phyloP scores from a whole-genome alignment of 1,140 invertebrate genomes.

The Polyergus mexicanus region DNA sequence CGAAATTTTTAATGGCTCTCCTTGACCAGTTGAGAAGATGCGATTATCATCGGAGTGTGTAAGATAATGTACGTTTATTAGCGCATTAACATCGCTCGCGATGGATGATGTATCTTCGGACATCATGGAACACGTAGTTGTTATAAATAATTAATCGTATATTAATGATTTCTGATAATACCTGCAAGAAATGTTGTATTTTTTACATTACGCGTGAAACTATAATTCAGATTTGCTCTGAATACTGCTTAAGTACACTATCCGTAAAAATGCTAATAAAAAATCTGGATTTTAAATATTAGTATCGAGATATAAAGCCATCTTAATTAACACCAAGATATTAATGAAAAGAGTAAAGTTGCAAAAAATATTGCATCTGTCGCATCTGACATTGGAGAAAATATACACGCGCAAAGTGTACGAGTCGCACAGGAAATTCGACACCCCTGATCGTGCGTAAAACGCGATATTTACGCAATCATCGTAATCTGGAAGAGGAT shows the following conservation, averaged over 20 bases:
- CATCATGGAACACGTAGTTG: not conserved
- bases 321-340: not conserved
- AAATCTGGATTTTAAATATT: not conserved
- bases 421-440: not conserved
- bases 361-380: not conserved
- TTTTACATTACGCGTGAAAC: too few relatives aligned
- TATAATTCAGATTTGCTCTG: not conserved
- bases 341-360: not conserved
- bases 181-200: not conserved
- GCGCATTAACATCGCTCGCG: not conserved
- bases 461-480: constrained; percentile 15
- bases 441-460: not conserved
- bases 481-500: constrained; percentile 20
- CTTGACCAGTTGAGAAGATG: not conserved
- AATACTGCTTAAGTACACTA: not conserved
- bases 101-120: not conserved
- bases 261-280: not conserved
- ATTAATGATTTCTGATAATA: not conserved
- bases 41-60: not conserved
- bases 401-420: not conserved
- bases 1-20: constrained; percentile 6
- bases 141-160: constrained; percentile 14
- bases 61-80: constrained; percentile 38
- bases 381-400: not conserved
- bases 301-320: not conserved